These are phyloP conservation scores for Cheilosia variabilis DNA, from an alignment of 2,888 invertebrate species.

Conservation along the genomic window DNA sequence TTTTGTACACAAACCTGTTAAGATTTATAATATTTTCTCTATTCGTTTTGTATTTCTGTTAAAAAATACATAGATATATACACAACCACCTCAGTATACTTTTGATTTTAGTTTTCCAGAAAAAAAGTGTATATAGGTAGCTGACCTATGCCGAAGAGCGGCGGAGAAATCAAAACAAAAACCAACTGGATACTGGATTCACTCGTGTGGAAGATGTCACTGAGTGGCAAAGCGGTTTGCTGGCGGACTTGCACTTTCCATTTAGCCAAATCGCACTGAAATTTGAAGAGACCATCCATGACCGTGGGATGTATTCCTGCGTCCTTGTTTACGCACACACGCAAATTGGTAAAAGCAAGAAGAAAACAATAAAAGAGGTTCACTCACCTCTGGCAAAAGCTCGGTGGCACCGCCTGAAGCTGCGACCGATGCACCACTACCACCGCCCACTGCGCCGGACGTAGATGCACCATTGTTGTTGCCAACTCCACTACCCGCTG, in stretches of 20 bases:
- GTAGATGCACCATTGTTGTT: slow-evolving; percentile 66
- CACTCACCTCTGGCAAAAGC: slow-evolving; percentile 74
- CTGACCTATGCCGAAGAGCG: too few relatives aligned
- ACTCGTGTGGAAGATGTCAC: too few relatives aligned
- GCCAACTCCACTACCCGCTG: slow-evolving; percentile 35
- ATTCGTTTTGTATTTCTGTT: too few relatives aligned
- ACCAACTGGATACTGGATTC: too few relatives aligned
- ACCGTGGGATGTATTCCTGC: slow-evolving; percentile 2
- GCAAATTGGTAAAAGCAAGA: slow-evolving; percentile 3
- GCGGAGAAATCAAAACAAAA: too few relatives aligned
- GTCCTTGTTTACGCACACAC: slow-evolving; percentile 24
- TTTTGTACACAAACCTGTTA: too few relatives aligned
- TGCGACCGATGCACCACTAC: slow-evolving; percentile 51
- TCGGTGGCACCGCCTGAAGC: slow-evolving; percentile 54
- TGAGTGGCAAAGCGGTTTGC: too few relatives aligned
- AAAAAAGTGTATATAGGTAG: too few relatives aligned
- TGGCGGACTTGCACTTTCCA: background rate
- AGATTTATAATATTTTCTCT: too few relatives aligned
- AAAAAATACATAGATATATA: too few relatives aligned
- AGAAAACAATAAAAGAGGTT: slow-evolving; percentile 44
- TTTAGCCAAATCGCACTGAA: background rate
- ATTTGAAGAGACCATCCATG: background rate
- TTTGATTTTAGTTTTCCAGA: too few relatives aligned
- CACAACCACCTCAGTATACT: too few relatives aligned
- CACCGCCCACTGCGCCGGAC: slow-evolving; percentile 64